Percentiles rank a stretch among this genome's conserved stretches.
These are phyloP conservation scores for Ptychodera flava DNA, from an alignment of 35 echinoderm and acorn worm species.

Conservation along the genomic window DNA sequence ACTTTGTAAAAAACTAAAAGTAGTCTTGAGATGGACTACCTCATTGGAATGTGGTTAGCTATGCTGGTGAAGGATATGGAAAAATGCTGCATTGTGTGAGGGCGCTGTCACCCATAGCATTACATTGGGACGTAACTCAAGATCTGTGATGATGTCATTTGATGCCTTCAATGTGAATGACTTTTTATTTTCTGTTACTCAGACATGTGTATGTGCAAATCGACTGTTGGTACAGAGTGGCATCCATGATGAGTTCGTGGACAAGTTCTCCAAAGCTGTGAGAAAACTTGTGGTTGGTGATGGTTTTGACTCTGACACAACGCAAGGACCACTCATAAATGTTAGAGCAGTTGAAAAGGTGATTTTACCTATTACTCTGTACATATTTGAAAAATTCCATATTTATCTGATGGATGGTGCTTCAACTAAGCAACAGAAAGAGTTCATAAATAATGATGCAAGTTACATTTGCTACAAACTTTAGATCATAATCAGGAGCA, in stretches of 20 bases:
- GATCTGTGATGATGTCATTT: neutral
- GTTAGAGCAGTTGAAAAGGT: constrained; percentile 82
- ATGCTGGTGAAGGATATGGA: neutral
- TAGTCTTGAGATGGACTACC: neutral
- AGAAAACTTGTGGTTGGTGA: constrained; percentile 74
- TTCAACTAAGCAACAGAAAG: too few species aligned
- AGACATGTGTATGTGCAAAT: constrained; percentile 94
- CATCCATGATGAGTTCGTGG: constrained; percentile 85
- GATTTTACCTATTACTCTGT: neutral
- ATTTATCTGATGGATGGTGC: too few species aligned
- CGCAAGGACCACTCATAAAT: constrained; percentile 94
- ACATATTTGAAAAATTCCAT: too few species aligned
- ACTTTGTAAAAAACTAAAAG: neutral
- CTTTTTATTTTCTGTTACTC: neutral
- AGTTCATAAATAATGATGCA: too few species aligned
- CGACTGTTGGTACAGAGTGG: constrained; percentile 72
- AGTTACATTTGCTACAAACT: too few species aligned
- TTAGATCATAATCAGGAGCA: too few species aligned
- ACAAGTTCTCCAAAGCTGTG: constrained; percentile 42
- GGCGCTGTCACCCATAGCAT: too few species aligned
- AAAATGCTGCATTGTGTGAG: too few species aligned
- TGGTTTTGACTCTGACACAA: constrained; percentile 57
- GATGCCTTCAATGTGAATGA: neutral
- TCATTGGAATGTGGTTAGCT: neutral
- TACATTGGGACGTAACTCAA: too few species aligned